Conservation (phyloP, 2,888 invertebrate genomes). For the Tuberolachnus salignus region DNA sequence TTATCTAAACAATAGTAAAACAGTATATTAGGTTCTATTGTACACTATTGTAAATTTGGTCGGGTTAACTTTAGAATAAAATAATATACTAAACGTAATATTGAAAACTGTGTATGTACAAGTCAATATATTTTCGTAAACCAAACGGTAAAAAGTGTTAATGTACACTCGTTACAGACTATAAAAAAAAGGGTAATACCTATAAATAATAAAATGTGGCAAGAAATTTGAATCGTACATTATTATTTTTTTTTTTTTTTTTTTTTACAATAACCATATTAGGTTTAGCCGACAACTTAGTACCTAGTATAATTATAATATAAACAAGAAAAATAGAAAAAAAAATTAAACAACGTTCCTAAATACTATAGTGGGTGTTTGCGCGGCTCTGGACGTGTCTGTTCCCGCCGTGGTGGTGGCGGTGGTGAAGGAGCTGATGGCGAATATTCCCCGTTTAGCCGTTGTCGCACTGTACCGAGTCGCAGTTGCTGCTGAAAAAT, state of each 20-base stretch:
- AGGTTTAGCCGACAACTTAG: constrained; percentile 35
- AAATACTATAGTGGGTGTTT: constrained; percentile 34
- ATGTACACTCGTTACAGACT: constrained; percentile 37
- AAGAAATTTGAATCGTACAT: constrained; percentile 39
- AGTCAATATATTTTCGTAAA: constrained; percentile 47
- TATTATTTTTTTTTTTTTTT: too few species aligned
- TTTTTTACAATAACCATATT: constrained; percentile 13
- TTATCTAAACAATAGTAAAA: too few species aligned
- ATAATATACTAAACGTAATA: not conserved
- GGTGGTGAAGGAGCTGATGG: too few species aligned
- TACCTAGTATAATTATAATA: constrained; percentile 2
- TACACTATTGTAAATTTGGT: not conserved
- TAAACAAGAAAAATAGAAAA: not conserved
- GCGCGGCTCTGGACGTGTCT: not conserved
- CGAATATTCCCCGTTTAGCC: constrained; percentile 59
- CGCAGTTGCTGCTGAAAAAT: constrained; percentile 85
- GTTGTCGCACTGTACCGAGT: constrained; percentile 65
- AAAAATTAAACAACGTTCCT: constrained; percentile 5
- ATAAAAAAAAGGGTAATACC: constrained; percentile 1
- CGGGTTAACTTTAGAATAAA: not conserved
- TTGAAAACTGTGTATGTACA: constrained; percentile 32
- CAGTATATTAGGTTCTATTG: too few species aligned
- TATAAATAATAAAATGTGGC: constrained; percentile 43
- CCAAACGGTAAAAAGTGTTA: constrained; percentile 38
- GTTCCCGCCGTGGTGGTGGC: not conserved